Evolutionary conservation across 1,140 invertebrate species (phyloP).

Genomic region (Anastrepha obliqua): DNA sequence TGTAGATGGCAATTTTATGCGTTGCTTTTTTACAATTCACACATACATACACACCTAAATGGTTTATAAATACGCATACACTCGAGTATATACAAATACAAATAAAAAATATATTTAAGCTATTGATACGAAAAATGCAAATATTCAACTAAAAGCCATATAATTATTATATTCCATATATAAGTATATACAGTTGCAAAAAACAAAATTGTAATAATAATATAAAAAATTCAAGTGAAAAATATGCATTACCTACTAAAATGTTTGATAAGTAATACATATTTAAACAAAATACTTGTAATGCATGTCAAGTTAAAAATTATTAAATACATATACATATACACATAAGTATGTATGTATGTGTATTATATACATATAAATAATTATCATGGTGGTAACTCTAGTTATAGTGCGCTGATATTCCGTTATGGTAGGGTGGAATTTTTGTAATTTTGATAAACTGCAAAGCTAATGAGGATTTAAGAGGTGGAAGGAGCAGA

Average conservation of each 20-base stretch:
- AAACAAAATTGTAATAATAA: neutral
- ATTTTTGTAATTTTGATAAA: conserved; percentile 51
- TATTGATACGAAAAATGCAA: neutral
- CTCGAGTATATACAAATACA: neutral
- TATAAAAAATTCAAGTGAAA: neutral
- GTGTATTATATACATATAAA: neutral
- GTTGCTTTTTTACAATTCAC: neutral
- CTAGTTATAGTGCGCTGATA: conserved; percentile 43
- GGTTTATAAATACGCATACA: neutral
- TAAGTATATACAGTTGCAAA: neutral
- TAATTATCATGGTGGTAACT: neutral
- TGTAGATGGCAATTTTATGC: neutral
- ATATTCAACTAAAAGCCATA: neutral
- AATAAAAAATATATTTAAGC: neutral
- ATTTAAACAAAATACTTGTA: conserved; percentile 43
- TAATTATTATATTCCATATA: neutral
- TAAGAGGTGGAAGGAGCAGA: neutral
- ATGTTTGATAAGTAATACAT: neutral
- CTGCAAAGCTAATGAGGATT: conserved; percentile 10
- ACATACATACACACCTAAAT: neutral
- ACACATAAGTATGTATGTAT: neutral
- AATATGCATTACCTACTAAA: conserved; percentile 21
- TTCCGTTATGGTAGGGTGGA: conserved; percentile 35
- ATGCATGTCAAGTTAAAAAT: neutral
- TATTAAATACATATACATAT: neutral